phyloP scores from a whole-genome alignment of 2,888 invertebrate species.

The Acrocera orbiculus region DNA sequence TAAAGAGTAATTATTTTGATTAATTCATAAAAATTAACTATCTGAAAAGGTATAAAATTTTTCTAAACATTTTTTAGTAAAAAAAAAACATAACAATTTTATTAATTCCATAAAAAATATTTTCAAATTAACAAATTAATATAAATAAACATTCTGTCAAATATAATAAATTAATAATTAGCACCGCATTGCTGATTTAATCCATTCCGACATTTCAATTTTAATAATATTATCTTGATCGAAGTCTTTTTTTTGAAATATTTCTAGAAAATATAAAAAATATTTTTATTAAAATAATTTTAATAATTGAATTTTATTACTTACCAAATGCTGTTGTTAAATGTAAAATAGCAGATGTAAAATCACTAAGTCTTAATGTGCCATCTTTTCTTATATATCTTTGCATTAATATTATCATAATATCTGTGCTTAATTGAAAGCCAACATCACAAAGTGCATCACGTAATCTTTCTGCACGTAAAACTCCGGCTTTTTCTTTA shows the following conservation, averaged over 20 bases:
- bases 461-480: slow-evolving; percentile 66
- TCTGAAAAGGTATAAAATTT: too few species aligned
- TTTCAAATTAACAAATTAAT: too few species aligned
- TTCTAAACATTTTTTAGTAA: too few species aligned
- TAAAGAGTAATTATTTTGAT: too few species aligned
- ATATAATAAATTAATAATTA: slow-evolving; percentile 13
- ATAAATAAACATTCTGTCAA: too few species aligned
- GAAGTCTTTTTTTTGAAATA: slow-evolving; percentile 61
- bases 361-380: slow-evolving; percentile 78
- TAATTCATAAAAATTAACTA: too few species aligned
- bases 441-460: slow-evolving; percentile 77
- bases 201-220: slow-evolving; percentile 53
- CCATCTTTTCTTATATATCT: slow-evolving; percentile 87
- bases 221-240: slow-evolving; percentile 66
- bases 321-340: slow-evolving; percentile 77
- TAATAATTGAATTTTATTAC: neutral
- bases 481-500: slow-evolving; percentile 75
- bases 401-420: slow-evolving; percentile 62
- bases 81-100: too few species aligned
- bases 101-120: too few species aligned
- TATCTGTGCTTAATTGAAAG: slow-evolving; percentile 70
- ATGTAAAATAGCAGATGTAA: slow-evolving; percentile 76
- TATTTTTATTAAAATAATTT: slow-evolving; percentile 8
- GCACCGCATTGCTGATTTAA: slow-evolving; percentile 28
- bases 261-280: slow-evolving; percentile 33